Evolutionary conservation across 2,113 vertebrate genomes (phyloP), one percentile per base, ranked within the genome.

Genomic region (Diglossa brunneiventris): DNA sequence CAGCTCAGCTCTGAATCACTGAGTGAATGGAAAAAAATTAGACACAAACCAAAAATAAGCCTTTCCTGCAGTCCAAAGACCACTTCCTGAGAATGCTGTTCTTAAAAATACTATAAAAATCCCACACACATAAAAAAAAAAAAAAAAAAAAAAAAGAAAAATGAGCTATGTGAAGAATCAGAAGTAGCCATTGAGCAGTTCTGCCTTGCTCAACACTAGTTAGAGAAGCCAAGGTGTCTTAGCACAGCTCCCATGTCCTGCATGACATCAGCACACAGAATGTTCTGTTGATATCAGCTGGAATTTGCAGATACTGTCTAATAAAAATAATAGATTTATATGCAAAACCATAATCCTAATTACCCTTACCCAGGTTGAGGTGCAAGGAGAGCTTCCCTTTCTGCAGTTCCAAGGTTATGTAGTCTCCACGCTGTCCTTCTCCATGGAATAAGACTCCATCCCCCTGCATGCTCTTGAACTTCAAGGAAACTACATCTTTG

Each of bases 401-500:
- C 95, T 99, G 99, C 9, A 99, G 98, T 95, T 99, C 99, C 97
- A 99, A 96, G 10, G 99, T 99, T 95, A 99, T 98, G 87, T 99
- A 98, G 95, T 99, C 99, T 35, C 99, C 99, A 74, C 98, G 97
- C 88, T 99, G 99, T 6, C 99, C 99, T 98, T 99, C 99, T 59
- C 99, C 99, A 10, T 99, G 99, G 92, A 99, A 98, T 52, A 99
- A 90, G 31, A 99, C 99, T 12, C 99, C 99, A 72, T 99, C 99
- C 5, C 98, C 98, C 94, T 99, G 98, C 84, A 98, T 98, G 95
- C 99, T 99, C 96, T 99, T 99, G 97, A 99, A 99, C 92, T 98
- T 98, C 92, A 99, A 97, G 30, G 99, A 99, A 95, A 99, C 98
- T 81, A 99, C 99, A 56, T 99, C 99, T 97, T 99, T 99, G 96